A percentile compares a stretch with the other conserved stretches of the same genome.
These are phyloP conservation scores for Cynocephalus volans DNA, from an alignment of 2,113 vertebrate species.

Conservation along the genomic window DNA sequence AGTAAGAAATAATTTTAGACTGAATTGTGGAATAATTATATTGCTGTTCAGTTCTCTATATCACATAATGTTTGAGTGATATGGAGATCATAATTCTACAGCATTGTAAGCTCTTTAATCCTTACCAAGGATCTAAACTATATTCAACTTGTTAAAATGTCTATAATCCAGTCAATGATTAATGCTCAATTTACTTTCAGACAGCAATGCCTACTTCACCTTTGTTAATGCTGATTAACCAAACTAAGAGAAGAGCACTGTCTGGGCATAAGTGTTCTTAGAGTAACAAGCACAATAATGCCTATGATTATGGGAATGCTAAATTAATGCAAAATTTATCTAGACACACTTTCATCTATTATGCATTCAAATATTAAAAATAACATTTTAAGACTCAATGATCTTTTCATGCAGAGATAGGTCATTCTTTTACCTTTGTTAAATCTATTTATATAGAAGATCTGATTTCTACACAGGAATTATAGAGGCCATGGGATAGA, in stretches of 20 bases:
- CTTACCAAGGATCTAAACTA: not conserved
- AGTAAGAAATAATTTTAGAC: slow-evolving; percentile 38
- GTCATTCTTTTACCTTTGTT: slow-evolving; percentile 40
- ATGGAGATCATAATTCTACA: not conserved
- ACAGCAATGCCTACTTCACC: not conserved
- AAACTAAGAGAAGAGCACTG: not conserved
- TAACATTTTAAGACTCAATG: slow-evolving; percentile 34
- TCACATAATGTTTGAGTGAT: not conserved
- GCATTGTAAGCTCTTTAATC: not conserved
- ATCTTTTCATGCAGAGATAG: slow-evolving; percentile 46
- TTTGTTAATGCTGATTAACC: slow-evolving; percentile 46
- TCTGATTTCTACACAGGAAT: not conserved
- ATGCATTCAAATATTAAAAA: slow-evolving; percentile 69
- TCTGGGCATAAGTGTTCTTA: not conserved
- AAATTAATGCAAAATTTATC: slow-evolving; percentile 67
- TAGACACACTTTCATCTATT: slow-evolving; percentile 49
- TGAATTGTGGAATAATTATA: slow-evolving; percentile 17
- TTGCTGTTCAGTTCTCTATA: not conserved
- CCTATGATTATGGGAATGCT: slow-evolving; percentile 40
- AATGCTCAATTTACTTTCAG: not conserved
- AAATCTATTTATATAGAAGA: slow-evolving; percentile 42
- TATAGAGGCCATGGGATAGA: not conserved
- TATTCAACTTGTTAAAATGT: not conserved
- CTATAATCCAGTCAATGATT: not conserved
- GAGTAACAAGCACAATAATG: slow-evolving; percentile 28